Base-by-base conservation (phyloP, 2,113 vertebrate genomes). In the Sisor rabdophorus region DNA sequence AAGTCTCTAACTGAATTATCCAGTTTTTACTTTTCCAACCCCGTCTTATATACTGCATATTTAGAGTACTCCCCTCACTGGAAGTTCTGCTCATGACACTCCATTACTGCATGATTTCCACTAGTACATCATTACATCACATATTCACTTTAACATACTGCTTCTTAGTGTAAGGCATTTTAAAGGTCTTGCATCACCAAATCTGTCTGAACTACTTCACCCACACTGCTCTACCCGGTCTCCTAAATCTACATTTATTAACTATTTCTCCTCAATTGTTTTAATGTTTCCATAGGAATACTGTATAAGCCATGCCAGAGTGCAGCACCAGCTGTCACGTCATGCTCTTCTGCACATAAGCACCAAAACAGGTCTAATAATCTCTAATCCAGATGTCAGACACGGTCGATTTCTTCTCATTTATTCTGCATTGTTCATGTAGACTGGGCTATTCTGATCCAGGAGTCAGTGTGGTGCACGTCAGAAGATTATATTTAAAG, bases 1-100 rank as follows among this genome's bases (percentile, higher is more conserved):
- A 76, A 71, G 13, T 72, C 19, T 65, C 55, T 78, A 78, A 71
- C 65, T 44, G 64, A 78, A 81, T 81, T 70, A 69, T 40, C 30
- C n/a, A 22, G 55, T 56, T 53, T 70, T n/a, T n/a, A 47, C 73
- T 55, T 47, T 58, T 76, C 71, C 40, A 72, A 65, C 77, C 28
- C 24, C 19, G 47, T 56, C 58, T 60, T 36, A 64, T 64, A 60
- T 52, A 70, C 61, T 78, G 48, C 7, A 36, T 44, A 44, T 44
- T 44, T 36, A 36, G 32, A 36, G 32, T 36, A 36, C 40, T 44
- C 40, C 8, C 40, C 40, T 9, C 40, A 36, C 32, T 36, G 6
- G 32, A 10, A 4, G 40, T 44, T 44, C 9, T 44, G 40, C 40
- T 44, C 8, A 6, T 44, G 10, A 44, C 10, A 44, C 40, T 44